Base-by-base conservation (phyloP, 2,888 invertebrate species). In the Microctonus brassicae region DNA sequence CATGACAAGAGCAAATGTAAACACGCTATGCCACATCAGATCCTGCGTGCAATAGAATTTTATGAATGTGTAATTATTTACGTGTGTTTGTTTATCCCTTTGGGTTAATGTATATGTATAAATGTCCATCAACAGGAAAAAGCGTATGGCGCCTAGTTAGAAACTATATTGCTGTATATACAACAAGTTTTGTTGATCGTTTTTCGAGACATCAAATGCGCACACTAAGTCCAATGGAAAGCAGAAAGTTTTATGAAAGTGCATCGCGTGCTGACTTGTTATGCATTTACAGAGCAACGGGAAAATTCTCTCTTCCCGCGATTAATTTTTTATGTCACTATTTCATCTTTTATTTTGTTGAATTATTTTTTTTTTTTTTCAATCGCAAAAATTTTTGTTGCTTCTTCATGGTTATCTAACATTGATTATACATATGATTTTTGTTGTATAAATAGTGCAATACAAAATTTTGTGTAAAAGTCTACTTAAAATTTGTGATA, bases 221-320 rank as follows among this genome's bases (percentile, higher is more conserved):
- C n/a, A n/a, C 75, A 76, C 73, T 74, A 76, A 82, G 80, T 76
- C 77, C 76, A 79, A 81, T 84, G 83, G 84, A 85, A 85, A 85
- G 85, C 84, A 81, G 85, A 85, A 85, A 85, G 84, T 85, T 84
- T 83, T 81, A 84, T 82, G 83, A 85, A 85, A 84, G 84, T 85
- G 82, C 82, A 83, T 82, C 83, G 84, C 83, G 83, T 84, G 79
- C 71, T 42, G 70, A 64, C 47, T 63, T 17, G 63, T 63, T 63
- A 63, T 63, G 63, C 63, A 63, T 63, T 63, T 63, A 29, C 26
- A 42, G 42, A 24, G 29, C 29, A 47, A n/a, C 13, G 24, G 39
- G 26, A 63, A 63, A 63, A 42, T 24, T 26, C 26, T 63, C 39
- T 63, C 42, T 20, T 26, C n/a, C n/a, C n/a, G n/a, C 34, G n/a